phyloP scores from a whole-genome alignment of 2,888 invertebrate species.

The Rhingia rostrata region DNA sequence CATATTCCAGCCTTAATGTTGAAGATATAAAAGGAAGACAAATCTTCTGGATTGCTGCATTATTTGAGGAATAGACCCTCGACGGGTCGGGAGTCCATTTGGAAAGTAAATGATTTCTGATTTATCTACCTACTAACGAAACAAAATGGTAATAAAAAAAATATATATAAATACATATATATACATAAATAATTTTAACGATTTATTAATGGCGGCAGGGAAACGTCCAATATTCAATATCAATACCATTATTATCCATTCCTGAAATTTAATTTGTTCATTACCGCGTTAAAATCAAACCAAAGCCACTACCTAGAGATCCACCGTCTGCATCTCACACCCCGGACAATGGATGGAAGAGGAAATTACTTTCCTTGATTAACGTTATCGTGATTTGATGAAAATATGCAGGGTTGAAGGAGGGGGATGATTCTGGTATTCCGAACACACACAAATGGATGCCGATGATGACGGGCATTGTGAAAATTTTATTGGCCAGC shows the following conservation, averaged over 20 bases:
- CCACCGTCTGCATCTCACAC: neutral
- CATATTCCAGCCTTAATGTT: too few species aligned
- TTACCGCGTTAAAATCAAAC: slow-evolving; percentile 35
- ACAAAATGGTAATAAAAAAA: too few species aligned
- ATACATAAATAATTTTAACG: neutral
- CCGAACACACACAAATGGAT: neutral
- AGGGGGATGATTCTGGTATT: neutral
- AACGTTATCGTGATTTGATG: slow-evolving; percentile 23
- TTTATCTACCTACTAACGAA: too few species aligned
- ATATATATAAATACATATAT: too few species aligned
- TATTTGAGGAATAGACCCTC: too few species aligned
- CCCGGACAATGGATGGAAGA: neutral
- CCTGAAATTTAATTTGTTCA: slow-evolving; percentile 50
- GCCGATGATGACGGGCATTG: slow-evolving; percentile 25
- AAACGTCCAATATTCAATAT: slow-evolving; percentile 23
- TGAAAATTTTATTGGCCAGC: slow-evolving; percentile 56
- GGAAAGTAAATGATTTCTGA: too few species aligned
- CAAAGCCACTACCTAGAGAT: neutral
- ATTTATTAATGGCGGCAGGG: slow-evolving; percentile 21
- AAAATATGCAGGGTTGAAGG: neutral
- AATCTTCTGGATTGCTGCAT: too few species aligned
- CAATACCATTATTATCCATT: slow-evolving; percentile 24
- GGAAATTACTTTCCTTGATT: slow-evolving; percentile 31
- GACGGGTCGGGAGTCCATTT: too few species aligned
- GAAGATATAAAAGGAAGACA: too few species aligned